Evolutionary conservation across 1,140 invertebrate species (phyloP), one percentile per base, ranked within the genome.

Genomic region (Littorina saxatilis): DNA sequence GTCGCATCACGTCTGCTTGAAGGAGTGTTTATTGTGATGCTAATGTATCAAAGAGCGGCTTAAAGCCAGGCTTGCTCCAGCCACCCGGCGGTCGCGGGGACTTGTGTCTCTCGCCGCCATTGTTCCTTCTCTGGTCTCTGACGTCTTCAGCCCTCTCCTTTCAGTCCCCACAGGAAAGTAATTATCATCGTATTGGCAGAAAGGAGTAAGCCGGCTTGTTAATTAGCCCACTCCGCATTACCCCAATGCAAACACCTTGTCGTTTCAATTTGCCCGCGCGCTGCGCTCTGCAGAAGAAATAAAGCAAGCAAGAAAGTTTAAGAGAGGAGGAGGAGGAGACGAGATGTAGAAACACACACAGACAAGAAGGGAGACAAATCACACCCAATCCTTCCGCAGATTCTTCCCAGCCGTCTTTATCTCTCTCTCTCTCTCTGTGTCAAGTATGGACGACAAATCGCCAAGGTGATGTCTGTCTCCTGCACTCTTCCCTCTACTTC

Each of bases 201-300:
- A 78, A n/a, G 55, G 76, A 78, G 43, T 78, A 78, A 78, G 76
- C 76, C 23, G 55, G 11, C 76, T 43, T 37, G 29, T 78, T 78
- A 78, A 78, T 78, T 78, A 78, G 76, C 58, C 37, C 20, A 37
- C 55, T 13, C 52, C 76, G 27, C 43, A 29, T 76, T 78, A 58
- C 76, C 35, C 17, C n/a, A 43, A 35, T 63, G 76, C 58, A 78
- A 78, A 78, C 39, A 78, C 76, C 27, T 47, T 39, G 39, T 43
- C 76, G 55, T n/a, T 78, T 66, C 74, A 76, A 43, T 78, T 58
- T 66, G 37, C 35, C n/a, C 27, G 3, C 32, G 3, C 72, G 47
- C 37, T 72, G 37, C 68, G 35, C 13, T 63, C 7, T 27, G 61
- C 3, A 50, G 20, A 50, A 50, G 55, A 23, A 20, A 9, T 23